These are phyloP conservation scores for Phalacrocorax pelagicus DNA, from an alignment of 2,113 vertebrate genomes.

Conservation along the genomic window DNA sequence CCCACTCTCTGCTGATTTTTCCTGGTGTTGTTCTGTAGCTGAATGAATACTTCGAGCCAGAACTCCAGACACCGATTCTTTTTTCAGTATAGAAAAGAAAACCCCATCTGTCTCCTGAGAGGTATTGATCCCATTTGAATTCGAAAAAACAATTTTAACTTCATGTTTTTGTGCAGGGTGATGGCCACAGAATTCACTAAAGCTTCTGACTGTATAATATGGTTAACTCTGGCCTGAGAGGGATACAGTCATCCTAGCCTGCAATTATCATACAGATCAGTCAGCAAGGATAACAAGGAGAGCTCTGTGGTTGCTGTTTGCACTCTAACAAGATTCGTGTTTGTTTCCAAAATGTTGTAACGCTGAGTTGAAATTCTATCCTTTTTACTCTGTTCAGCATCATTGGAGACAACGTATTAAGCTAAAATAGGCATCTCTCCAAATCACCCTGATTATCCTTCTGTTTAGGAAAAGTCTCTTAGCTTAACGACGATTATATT, in stretches of 20 bases:
- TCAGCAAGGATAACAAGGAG: slow-evolving; percentile 14
- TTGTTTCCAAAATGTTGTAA: slow-evolving; percentile 9
- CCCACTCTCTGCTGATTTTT: background rate
- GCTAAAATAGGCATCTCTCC: background rate
- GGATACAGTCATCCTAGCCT: slow-evolving; percentile 6
- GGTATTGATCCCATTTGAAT: slow-evolving; percentile 61
- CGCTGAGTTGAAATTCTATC: background rate
- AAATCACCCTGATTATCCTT: background rate
- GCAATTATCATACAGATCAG: slow-evolving; percentile 10
- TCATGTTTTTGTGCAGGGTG: slow-evolving; percentile 32
- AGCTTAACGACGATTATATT: background rate
- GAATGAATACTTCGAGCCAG: slow-evolving; percentile 29
- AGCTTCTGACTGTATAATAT: background rate
- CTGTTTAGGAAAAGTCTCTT: background rate
- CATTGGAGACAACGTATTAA: background rate
- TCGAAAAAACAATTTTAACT: slow-evolving; percentile 53
- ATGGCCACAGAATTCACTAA: background rate
- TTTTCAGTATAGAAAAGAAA: slow-evolving; percentile 46
- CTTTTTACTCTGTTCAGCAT: background rate
- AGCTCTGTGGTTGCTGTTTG: slow-evolving; percentile 24
- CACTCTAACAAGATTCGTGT: background rate
- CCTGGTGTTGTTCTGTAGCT: background rate
- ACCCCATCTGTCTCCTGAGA: slow-evolving; percentile 43
- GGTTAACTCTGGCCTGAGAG: slow-evolving; percentile 3
- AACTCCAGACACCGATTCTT: slow-evolving; percentile 35